Evolutionary conservation across 2,888 invertebrate genomes (phyloP).

Genomic region (Callosobruchus maculatus): DNA sequence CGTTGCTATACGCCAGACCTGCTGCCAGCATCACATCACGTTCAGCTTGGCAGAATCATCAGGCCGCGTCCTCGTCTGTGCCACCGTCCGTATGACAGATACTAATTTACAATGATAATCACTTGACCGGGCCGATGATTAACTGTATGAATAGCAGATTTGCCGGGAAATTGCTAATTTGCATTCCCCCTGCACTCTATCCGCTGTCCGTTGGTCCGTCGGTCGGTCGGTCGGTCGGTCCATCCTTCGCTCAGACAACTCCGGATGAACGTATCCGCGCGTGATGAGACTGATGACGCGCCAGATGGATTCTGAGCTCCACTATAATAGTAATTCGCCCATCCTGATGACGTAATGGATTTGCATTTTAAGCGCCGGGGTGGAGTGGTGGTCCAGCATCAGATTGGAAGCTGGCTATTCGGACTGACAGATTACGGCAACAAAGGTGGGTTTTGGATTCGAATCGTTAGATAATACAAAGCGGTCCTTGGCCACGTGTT

Average conservation of each 20-base stretch:
- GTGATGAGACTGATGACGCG: background rate
- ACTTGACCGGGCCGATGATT: conserved; percentile 51
- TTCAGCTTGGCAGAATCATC: background rate
- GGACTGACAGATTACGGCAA: too few species aligned
- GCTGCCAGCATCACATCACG: background rate
- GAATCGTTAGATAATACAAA: too few species aligned
- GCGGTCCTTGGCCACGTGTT: too few species aligned
- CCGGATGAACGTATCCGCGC: background rate
- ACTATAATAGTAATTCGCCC: background rate
- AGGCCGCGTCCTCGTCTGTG: conserved; percentile 8
- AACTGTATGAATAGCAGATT: conserved; percentile 51
- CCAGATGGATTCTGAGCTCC: background rate
- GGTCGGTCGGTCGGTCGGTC: background rate
- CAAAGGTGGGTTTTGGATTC: too few species aligned
- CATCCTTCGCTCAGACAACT: background rate
- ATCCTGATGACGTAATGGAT: background rate
- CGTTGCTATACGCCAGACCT: background rate
- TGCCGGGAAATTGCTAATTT: conserved; percentile 48
- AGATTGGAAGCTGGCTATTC: too few species aligned
- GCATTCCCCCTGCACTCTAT: conserved; percentile 23
- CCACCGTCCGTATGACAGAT: conserved; percentile 21
- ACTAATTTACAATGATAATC: conserved; percentile 49
- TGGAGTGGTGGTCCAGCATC: background rate
- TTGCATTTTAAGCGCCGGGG: background rate
- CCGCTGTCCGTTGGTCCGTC: background rate